These are phyloP conservation scores for Melanotaenia nigrans DNA, from an alignment of 2,797 vertebrate species.

Conservation along the genomic window DNA sequence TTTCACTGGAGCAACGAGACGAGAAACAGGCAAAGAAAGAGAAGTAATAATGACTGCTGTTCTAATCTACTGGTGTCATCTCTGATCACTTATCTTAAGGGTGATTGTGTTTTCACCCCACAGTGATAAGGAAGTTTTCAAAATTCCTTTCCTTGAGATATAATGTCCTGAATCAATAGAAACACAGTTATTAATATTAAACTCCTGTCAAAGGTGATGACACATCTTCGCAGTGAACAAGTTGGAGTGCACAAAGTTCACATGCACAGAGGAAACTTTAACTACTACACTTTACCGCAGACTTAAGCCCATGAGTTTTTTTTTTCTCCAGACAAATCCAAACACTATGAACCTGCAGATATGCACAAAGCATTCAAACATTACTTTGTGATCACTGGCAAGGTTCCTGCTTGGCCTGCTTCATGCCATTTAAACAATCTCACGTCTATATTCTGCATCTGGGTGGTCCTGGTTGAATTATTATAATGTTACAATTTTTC, in stretches of 20 bases:
- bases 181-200: conserved; percentile 15
- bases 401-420: conserved; percentile 52
- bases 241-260: conserved; percentile 37
- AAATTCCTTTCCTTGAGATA: conserved; percentile 13
- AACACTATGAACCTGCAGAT: conserved; percentile 67
- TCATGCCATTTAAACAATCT: conserved; percentile 56
- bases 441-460: conserved; percentile 63
- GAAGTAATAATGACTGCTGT: conserved; percentile 29
- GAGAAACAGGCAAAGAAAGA: conserved; percentile 34
- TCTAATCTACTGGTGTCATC: conserved; percentile 32
- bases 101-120: background rate
- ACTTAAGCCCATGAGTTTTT: conserved; percentile 20
- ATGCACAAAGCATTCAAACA: conserved; percentile 47
- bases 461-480: conserved; percentile 71
- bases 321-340: conserved; percentile 34
- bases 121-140: conserved; percentile 14
- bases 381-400: conserved; percentile 65
- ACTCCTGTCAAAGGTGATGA: conserved; percentile 19
- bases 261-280: conserved; percentile 33
- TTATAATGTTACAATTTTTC: conserved; percentile 51
- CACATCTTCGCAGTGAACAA: conserved; percentile 7
- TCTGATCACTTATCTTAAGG: conserved; percentile 34
- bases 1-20: conserved; percentile 58
- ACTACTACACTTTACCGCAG: conserved; percentile 30
- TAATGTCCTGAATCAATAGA: conserved; percentile 30